A percentile compares a stretch with the other conserved stretches of the same genome.
Evolutionary conservation across 2,797 vertebrate genomes (phyloP).

Genomic region (Mus spretus): DNA sequence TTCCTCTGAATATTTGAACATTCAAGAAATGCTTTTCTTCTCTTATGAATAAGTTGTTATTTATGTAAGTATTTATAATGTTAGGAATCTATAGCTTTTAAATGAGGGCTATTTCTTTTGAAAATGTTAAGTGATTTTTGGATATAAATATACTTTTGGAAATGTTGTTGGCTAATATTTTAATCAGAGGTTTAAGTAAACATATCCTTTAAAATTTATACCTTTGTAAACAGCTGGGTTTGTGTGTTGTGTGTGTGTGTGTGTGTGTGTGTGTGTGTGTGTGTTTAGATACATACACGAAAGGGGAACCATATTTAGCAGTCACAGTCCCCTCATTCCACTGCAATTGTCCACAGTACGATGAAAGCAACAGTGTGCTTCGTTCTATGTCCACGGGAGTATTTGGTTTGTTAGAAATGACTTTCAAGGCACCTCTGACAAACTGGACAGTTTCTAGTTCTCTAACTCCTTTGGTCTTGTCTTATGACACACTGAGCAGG

Average conservation of each 20-base stretch:
- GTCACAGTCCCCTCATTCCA: slow-evolving; percentile 22
- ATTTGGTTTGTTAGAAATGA: slow-evolving; percentile 49
- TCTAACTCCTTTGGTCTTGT: slow-evolving; percentile 78
- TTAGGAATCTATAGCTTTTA: slow-evolving; percentile 26
- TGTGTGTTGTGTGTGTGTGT: background rate
- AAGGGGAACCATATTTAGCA: slow-evolving; percentile 48
- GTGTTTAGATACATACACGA: background rate
- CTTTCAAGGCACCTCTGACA: slow-evolving; percentile 69
- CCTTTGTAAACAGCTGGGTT: background rate
- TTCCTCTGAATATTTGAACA: background rate
- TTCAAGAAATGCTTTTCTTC: background rate
- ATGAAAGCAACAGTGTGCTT: slow-evolving; percentile 72
- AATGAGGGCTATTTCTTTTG: background rate
- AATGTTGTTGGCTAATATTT: background rate
- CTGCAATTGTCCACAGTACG: slow-evolving; percentile 68
- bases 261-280: background rate
- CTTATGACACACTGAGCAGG: slow-evolving; percentile 30
- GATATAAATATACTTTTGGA: background rate
- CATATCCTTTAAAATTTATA: background rate
- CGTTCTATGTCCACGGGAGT: slow-evolving; percentile 24
- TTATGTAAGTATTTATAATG: background rate
- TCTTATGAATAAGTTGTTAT: slow-evolving; percentile 34
- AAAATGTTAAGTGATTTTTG: background rate
- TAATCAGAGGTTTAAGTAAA: slow-evolving; percentile 52
- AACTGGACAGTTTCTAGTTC: slow-evolving; percentile 75